phyloP scores from a whole-genome alignment of 2,797 vertebrate species.

The Acestrorhynchus altus region DNA sequence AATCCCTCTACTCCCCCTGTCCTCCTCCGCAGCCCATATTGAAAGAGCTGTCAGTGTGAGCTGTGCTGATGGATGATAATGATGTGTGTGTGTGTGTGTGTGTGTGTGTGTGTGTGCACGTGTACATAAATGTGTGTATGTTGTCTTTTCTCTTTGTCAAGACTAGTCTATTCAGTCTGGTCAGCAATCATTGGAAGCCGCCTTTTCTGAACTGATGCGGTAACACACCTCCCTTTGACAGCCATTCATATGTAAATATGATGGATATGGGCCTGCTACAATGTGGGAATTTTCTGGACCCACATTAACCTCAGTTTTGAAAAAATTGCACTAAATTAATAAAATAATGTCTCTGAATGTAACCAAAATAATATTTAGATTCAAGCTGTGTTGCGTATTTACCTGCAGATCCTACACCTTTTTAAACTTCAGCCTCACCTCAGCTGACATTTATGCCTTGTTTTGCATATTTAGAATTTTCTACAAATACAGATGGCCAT shows the following conservation, averaged over 20 bases:
- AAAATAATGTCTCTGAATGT: background rate
- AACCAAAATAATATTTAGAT: background rate
- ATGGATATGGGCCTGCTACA: background rate
- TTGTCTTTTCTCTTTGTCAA: slow-evolving; percentile 6
- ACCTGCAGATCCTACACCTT: background rate
- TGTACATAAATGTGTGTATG: slow-evolving; percentile 49
- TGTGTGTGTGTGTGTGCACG: slow-evolving; percentile 47
- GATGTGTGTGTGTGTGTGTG: slow-evolving; percentile 27
- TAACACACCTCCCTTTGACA: slow-evolving; percentile 26
- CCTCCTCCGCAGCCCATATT: slow-evolving; percentile 69
- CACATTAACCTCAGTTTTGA: slow-evolving; percentile 2
- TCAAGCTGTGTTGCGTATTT: background rate
- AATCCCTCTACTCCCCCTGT: slow-evolving; percentile 69
- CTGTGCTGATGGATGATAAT: slow-evolving; percentile 46
- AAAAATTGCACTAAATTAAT: slow-evolving; percentile 7
- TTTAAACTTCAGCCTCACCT: background rate
- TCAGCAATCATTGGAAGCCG: slow-evolving; percentile 41
- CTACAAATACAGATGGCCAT: background rate
- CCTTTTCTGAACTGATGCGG: slow-evolving; percentile 33
- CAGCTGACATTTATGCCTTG: background rate
- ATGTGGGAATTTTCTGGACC: slow-evolving; percentile 4
- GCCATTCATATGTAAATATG: slow-evolving; percentile 54
- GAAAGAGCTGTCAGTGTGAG: slow-evolving; percentile 71
- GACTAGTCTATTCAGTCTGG: slow-evolving; percentile 19
- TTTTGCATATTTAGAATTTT: background rate